Base-by-base conservation (phyloP, 2,113 vertebrate genomes). In the Pseudonaja textilis region DNA sequence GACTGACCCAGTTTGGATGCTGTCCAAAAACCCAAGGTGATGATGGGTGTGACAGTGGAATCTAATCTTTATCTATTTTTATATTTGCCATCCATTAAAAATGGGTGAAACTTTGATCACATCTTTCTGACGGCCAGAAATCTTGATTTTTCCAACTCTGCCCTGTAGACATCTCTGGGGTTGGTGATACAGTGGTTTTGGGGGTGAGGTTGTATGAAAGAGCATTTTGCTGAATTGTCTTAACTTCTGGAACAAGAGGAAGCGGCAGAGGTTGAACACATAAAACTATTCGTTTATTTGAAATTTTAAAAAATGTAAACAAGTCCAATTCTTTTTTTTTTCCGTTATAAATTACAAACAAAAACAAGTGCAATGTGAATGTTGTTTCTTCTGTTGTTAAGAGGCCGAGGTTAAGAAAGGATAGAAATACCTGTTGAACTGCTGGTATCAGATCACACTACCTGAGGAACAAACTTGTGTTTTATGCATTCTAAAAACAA, bases 251-350 rank as follows among this genome's bases (percentile, higher is more conserved):
- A 50, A 56, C 25, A 29, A 11, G 42, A 90, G 55, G 52, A 61
- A 47, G 25, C 1, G 26, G 20, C 23, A 23, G 20, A 29, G 34
- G 25, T 54, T 42, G 52, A 54, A 87, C 54, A 54, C 23, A 87
- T 45, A 52, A 86, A 90, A 59, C 57, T 81, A 23, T 34, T 50
- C 3, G 18, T 93, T 90, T 93, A 93, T 90, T 87, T 29, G 45
- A 56, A 61, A 59, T 26, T 23, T 57, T 59, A 39, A 64, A 59
- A 90, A 22, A 12, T 5, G 47, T 12, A 55, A 85, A 57, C 20
- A 42, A n/a, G 29, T 55, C 50, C 8, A 55, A 20, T 56, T n/a
- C 47, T 52, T 10, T n/a, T 3, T 7, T 26, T 45, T 52, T n/a
- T n/a, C n/a, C 52, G 34, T 29, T 39, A 59, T 50, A 52, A 89